Base-by-base conservation (phyloP, 2,113 vertebrate genomes). In the Scomber scombrus region DNA sequence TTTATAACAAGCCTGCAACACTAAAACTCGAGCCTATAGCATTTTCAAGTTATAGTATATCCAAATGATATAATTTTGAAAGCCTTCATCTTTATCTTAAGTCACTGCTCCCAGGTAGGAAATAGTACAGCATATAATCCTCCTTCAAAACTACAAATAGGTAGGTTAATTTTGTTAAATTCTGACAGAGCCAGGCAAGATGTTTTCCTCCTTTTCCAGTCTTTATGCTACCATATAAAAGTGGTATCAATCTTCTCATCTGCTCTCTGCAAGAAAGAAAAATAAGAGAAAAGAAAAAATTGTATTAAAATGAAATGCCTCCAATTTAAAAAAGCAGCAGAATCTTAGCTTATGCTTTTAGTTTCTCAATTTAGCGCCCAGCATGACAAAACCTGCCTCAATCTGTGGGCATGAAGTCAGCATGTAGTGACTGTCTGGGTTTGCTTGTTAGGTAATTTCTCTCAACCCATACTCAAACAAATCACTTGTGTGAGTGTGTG, bases 381-480 rank as follows among this genome's bases (percentile, higher is more conserved):
- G 68, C 64, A 31, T 67, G 64, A 71, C 68, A 26, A n/a, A 54
- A 72, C 49, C 54, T 13, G 23, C 46, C 52, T 76, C 11, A 29
- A 5, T 70, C 11, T 57, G 23, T 45, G 45, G 14, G 31, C 45
- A 52, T 84, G 56, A 66, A 85, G 29, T 57, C 73, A 66, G 43
- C 57, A 72, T 65, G 58, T 40, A n/a, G 56, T 45, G 62, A 58
- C 56, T 31, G 19, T 49, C 40, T 65, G 19, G 60, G 45, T 78
- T 64, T 69, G 74, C 69, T 43, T 69, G 66, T 66, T 71, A 65
- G 47, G 69, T 80, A 81, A 78, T 81, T 89, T 90, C 34, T 73
- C 61, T 70, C 66, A 67, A 65, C 55, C 21, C 51, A 16, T 57
- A 71, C 29, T 70, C 62, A 81, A 71, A 80, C 80, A 80, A 81